Evolutionary conservation across 2,888 invertebrate species (phyloP).

Genomic region (Megamerina dolium): DNA sequence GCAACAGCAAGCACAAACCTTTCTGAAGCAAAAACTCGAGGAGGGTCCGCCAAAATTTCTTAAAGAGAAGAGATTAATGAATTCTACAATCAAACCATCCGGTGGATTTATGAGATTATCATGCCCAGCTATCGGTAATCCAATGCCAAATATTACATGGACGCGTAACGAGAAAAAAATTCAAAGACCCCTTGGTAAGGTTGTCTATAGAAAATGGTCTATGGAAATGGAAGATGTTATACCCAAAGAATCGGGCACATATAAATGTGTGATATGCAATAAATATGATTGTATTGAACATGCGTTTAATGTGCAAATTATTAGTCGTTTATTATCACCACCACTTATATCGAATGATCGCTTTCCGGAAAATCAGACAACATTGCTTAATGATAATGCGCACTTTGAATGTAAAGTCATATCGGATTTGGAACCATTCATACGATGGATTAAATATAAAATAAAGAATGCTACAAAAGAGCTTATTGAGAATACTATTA

Average conservation of each 20-base stretch:
- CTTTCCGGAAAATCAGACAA: constrained; percentile 76
- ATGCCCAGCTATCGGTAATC: constrained; percentile 57
- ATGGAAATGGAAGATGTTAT: constrained; percentile 74
- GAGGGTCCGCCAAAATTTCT: constrained; percentile 17
- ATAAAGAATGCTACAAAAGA: constrained; percentile 28
- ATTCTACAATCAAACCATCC: constrained; percentile 58
- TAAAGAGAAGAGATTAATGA: constrained; percentile 10
- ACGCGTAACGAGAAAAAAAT: constrained; percentile 64
- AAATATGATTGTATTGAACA: constrained; percentile 69
- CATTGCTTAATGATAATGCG: constrained; percentile 64
- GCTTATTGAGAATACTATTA: constrained; percentile 23
- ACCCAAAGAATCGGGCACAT: constrained; percentile 77
- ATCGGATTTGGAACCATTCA: constrained; percentile 75
- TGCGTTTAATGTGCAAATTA: constrained; percentile 62
- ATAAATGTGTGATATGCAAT: constrained; percentile 84
- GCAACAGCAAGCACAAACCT: too few relatives aligned
- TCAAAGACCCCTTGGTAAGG: constrained; percentile 62
- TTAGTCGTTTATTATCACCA: constrained; percentile 75
- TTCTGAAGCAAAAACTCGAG: background rate
- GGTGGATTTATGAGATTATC: constrained; percentile 66
- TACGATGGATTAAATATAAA: constrained; percentile 66
- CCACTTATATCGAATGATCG: constrained; percentile 79
- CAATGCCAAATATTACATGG: constrained; percentile 79
- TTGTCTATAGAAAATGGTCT: constrained; percentile 62
- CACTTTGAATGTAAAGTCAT: constrained; percentile 71